Evolutionary conservation across 1,140 invertebrate genomes (phyloP).

Genomic region (Apis florea): DNA sequence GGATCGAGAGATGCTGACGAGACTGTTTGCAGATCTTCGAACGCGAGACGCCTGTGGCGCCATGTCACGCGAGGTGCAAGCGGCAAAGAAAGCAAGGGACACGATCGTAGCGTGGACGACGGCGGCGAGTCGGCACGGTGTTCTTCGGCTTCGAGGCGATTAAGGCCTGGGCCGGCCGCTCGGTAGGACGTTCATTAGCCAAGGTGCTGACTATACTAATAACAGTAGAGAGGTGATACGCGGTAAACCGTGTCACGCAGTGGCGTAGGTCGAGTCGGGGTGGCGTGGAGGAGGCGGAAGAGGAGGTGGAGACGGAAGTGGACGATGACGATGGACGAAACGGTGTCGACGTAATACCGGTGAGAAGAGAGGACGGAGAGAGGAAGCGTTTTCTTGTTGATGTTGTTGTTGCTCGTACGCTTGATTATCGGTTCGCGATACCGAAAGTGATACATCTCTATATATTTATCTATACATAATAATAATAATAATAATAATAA

Average conservation of each 20-base stretch:
- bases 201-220: slow-evolving; percentile 39
- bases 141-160: slow-evolving; percentile 52
- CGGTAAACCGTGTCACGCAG: slow-evolving; percentile 63
- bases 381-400: slow-evolving; percentile 6
- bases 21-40: slow-evolving; percentile 59
- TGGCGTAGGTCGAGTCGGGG: slow-evolving; percentile 73
- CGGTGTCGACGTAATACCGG: slow-evolving; percentile 35
- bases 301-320: slow-evolving; percentile 46
- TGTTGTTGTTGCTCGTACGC: slow-evolving; percentile 12
- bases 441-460: slow-evolving; percentile 16
- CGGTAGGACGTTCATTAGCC: slow-evolving; percentile 39
- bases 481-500: too few species aligned
- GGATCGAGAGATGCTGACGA: slow-evolving; percentile 42
- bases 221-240: slow-evolving; percentile 60
- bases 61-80: slow-evolving; percentile 57
- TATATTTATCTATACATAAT: neutral
- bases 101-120: slow-evolving; percentile 46
- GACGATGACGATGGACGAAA: slow-evolving; percentile 37
- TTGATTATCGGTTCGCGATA: slow-evolving; percentile 34
- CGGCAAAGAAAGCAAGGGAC: slow-evolving; percentile 32
- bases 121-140: slow-evolving; percentile 47
- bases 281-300: slow-evolving; percentile 59
- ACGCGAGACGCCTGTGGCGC: slow-evolving; percentile 43
- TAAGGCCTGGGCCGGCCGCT: slow-evolving; percentile 23
- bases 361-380: slow-evolving; percentile 28